Evolutionary conservation across 2,113 vertebrate species (phyloP).

Genomic region (Anguilla rostrata): DNA sequence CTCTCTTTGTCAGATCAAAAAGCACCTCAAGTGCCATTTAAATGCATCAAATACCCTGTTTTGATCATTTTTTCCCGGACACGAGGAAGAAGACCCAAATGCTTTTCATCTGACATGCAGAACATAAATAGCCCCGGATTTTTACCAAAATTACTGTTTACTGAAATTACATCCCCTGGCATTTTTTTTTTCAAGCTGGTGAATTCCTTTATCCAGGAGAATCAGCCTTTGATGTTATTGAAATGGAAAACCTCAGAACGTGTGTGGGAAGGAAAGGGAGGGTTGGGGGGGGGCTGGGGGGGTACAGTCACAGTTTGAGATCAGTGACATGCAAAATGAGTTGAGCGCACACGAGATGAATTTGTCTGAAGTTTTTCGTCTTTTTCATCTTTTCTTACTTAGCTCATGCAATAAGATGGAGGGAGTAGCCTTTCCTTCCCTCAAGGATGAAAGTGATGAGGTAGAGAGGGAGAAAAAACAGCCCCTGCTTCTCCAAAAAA

Average conservation of each 20-base stretch:
- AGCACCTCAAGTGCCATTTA: not conserved
- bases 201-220: not conserved
- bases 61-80: not conserved
- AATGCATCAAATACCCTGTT: not conserved
- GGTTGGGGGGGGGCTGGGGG: not conserved
- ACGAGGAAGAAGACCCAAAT: not conserved
- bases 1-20: constrained; percentile 19
- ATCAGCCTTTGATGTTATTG: not conserved
- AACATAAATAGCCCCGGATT: not conserved
- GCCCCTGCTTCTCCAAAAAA: not conserved
- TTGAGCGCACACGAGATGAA: not conserved
- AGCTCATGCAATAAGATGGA: not conserved
- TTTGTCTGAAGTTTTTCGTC: not conserved
- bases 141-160: not conserved
- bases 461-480: not conserved
- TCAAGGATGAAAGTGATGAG: not conserved
- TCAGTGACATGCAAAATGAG: not conserved
- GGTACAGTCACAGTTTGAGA: not conserved
- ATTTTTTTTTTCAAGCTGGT: not conserved
- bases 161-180: not conserved
- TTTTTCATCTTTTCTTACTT: not conserved
- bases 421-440: not conserved
- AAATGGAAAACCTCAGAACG: not conserved
- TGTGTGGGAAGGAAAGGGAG: too few species aligned
- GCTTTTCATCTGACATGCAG: not conserved